Conservation (phyloP, 2,113 vertebrate genomes). For the Potamarius usumacintae region DNA sequence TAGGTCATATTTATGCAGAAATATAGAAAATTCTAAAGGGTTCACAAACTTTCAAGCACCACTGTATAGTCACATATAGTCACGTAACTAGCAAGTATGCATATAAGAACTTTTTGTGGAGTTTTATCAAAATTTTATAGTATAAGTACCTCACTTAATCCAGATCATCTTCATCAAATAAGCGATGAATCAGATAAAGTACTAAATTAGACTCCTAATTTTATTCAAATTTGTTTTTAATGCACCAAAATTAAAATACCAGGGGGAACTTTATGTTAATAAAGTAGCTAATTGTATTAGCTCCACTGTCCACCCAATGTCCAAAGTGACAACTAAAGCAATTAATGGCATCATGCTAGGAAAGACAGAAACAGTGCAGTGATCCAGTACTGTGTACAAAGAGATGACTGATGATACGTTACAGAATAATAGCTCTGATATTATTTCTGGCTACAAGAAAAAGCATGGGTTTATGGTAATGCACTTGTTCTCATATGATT, state of each 20-base stretch:
- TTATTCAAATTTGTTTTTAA: background rate
- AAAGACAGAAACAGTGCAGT: background rate
- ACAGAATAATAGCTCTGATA: background rate
- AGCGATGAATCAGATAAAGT: background rate
- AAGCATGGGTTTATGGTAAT: background rate
- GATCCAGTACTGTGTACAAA: background rate
- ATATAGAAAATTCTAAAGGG: no score
- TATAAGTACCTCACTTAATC: background rate
- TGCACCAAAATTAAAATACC: slow-evolving; percentile 2
- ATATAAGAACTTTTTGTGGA: background rate
- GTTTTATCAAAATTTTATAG: background rate
- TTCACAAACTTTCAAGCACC: no score
- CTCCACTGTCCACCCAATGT: background rate
- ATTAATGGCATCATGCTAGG: background rate
- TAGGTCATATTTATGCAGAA: no score
- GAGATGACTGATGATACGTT: background rate
- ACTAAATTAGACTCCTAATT: background rate
- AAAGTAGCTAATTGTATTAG: background rate
- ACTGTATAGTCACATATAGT: no score
- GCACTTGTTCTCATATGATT: background rate
- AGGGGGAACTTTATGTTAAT: background rate
- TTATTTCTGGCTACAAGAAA: background rate
- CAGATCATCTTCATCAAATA: background rate
- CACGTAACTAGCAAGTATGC: background rate
- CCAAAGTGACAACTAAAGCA: background rate